These are phyloP conservation scores for Okapia johnstoni DNA, from an alignment of 2,113 vertebrate species.

Conservation along the genomic window DNA sequence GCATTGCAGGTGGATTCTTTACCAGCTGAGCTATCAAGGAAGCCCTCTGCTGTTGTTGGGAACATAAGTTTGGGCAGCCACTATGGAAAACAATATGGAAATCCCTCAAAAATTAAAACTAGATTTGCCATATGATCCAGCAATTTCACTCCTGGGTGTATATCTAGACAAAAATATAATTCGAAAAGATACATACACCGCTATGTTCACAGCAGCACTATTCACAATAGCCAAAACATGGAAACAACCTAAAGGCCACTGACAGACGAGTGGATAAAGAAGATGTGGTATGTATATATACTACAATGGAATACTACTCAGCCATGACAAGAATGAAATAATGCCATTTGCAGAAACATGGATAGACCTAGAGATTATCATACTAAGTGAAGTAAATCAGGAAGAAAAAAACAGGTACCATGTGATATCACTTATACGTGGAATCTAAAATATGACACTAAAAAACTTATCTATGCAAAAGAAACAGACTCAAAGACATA, in stretches of 20 bases:
- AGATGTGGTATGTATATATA: background rate
- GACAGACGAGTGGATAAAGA: background rate
- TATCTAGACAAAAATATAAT: background rate
- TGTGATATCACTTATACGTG: background rate
- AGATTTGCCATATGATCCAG: background rate
- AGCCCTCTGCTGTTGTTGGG: background rate
- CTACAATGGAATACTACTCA: background rate
- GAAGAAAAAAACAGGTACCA: background rate
- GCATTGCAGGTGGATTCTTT: background rate
- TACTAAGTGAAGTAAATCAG: background rate
- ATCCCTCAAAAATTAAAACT: background rate
- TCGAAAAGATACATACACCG: background rate
- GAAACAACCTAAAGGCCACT: background rate
- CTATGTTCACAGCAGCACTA: background rate
- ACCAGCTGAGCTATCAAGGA: background rate
- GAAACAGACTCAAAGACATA: background rate
- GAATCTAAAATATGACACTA: background rate
- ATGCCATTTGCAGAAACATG: background rate
- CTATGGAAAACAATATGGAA: background rate
- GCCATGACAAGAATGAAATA: background rate
- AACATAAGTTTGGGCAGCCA: background rate
- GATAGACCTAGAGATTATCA: background rate
- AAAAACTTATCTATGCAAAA: background rate
- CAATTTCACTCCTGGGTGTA: background rate
- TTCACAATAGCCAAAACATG: background rate